Conservation (phyloP, 2,888 invertebrate genomes). For the Orchestes rusci region DNA sequence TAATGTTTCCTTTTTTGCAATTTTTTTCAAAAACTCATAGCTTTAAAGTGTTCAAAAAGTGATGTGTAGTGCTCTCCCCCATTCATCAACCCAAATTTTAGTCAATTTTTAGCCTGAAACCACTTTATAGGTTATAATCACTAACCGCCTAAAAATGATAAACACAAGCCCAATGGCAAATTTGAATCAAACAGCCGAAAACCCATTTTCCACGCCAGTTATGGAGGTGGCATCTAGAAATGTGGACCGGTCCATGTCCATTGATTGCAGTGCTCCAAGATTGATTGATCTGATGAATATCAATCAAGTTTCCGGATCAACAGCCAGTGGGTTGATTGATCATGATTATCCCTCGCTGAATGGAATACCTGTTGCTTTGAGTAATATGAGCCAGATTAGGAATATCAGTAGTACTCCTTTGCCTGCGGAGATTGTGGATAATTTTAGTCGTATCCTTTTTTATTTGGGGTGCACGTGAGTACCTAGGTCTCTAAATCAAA, state of each 20-base stretch:
- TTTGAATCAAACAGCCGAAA: slow-evolving; percentile 5
- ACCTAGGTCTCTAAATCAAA: too few species aligned
- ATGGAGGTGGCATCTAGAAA: slow-evolving; percentile 74
- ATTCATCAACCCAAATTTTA: too few species aligned
- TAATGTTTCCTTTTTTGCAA: too few species aligned
- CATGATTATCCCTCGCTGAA: slow-evolving; percentile 83
- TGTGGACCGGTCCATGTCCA: slow-evolving; percentile 65
- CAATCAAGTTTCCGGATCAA: slow-evolving; percentile 62
- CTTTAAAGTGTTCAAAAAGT: too few species aligned
- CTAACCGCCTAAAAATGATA: too few species aligned
- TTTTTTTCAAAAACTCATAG: too few species aligned
- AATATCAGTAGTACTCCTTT: slow-evolving; percentile 78
- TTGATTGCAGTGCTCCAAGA: slow-evolving; percentile 65
- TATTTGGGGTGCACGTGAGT: too few species aligned
- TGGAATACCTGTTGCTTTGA: slow-evolving; percentile 57
- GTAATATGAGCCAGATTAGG: slow-evolving; percentile 70
- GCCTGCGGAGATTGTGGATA: slow-evolving; percentile 90
- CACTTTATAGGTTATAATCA: too few species aligned
- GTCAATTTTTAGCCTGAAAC: too few species aligned
- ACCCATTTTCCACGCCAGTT: slow-evolving; percentile 50
- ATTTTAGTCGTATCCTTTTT: slow-evolving; percentile 85
- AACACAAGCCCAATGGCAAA: slow-evolving; percentile 18
- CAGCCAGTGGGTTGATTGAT: slow-evolving; percentile 84
- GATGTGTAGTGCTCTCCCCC: too few species aligned
- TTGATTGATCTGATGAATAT: slow-evolving; percentile 63